These are phyloP conservation scores for Premnoplex brunnescens DNA, from an alignment of 2,797 vertebrate genomes.

Conservation along the genomic window DNA sequence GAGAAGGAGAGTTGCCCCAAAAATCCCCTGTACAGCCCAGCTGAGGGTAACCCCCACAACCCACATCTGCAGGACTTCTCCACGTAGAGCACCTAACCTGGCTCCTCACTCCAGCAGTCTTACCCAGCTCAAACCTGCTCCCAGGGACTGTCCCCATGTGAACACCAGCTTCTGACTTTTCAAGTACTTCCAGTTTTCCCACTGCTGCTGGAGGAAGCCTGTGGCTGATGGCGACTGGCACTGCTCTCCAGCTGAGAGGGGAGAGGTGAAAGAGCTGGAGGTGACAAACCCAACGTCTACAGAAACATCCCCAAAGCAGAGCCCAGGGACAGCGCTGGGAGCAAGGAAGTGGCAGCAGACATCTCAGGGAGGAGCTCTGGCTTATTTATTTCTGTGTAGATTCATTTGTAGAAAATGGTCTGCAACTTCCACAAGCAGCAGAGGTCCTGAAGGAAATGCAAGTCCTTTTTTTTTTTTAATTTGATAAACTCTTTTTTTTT, in stretches of 20 bases:
- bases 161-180: background rate
- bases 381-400: background rate
- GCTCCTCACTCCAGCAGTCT: background rate
- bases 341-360: background rate
- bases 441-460: background rate
- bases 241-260: background rate
- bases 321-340: rapidly evolving
- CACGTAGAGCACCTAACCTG: rapidly evolving
- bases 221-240: background rate
- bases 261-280: background rate
- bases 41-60: background rate
- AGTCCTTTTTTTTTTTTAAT: background rate
- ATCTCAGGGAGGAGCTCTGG: background rate
- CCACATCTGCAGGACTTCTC: background rate
- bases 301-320: background rate
- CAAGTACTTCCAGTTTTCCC: slow-evolving; percentile 40
- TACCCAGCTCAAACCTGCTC: background rate
- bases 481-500: background rate
- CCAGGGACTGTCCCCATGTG: background rate
- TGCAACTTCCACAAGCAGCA: background rate
- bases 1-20: background rate
- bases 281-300: background rate
- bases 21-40: background rate
- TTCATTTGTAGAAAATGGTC: background rate
- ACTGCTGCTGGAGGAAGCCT: background rate